Base-by-base conservation (phyloP, 2,888 invertebrate genomes). In the Tinea pellionella region DNA sequence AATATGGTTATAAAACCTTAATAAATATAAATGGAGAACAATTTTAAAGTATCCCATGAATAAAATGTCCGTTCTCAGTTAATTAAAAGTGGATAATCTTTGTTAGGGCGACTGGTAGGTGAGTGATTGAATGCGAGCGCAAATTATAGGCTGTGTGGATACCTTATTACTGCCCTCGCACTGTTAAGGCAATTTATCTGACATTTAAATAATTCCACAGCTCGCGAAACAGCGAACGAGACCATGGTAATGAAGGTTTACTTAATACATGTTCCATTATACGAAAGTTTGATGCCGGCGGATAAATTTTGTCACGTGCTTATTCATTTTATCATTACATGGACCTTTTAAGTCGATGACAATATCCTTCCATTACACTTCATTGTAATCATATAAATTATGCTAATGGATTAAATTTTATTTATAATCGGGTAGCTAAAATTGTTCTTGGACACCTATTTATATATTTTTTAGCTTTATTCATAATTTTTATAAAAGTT, bases 181-280 rank as follows among this genome's bases (percentile, higher is more conserved):
- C 84, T 81, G 82, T 82, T 85, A 78, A 78, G 77, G 84, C 77
- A 85, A 84, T 86, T 84, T 84, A 82, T 70, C 85, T 84, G 85
- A 86, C 85, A 85, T 87, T 87, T 86, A 86, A 87, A 83, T 85
- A 83, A 81, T 85, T 82, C 78, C 71, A 65, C 73, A 29, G 16
- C 59, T 16, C 16, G 59, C 30, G 43, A 74, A 80, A 24, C 24
- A 24, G 24, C 24, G 24, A 2, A 80, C 75, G 77, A 70, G 75
- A 73, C 72, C 76, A 69, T 59, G 59, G 68, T 74, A 74, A 80
- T 78, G 75, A 72, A 71, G 74, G 75, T 73, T 77, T 76, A 73
- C 72, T 78, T 74, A 47, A 47, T 47, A 47, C 47, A n/a, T n/a
- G 47, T 15, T 47, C 47, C 47, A 47, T 47, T 47, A 47, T 47